Evolutionary conservation across 1,140 invertebrate genomes (phyloP), one percentile per base, ranked within the genome.

Genomic region (Whitmania pigra): DNA sequence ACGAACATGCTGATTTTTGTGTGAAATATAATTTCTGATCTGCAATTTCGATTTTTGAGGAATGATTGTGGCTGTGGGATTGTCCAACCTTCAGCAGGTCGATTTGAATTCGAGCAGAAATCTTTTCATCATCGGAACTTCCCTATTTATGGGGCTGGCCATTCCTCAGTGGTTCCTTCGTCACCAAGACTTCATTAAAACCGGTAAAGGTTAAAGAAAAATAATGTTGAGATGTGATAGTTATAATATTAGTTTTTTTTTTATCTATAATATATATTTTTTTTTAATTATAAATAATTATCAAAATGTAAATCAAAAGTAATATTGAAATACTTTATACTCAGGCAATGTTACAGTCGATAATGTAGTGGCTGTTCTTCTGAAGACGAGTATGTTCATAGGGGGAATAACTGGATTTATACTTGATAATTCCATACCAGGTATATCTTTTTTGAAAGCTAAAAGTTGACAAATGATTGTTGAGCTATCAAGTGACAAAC

Each of bases 11-110:
- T 20, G 22, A 7, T n/a, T 72, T 29, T 7, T 40, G 9, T 36
- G 22, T 49, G 31, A 36, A 36, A 27, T 22, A 6, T 69, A 5
- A 27, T 27, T 36, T 6, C 18, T 20, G 31, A 22, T 60, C 9
- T 36, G 73, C n/a, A 54, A 72, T 15, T 31, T 31, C 25, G 20
- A n/a, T 75, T 63, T 49, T 76, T 25, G 25, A 75, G 73, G 74
- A 17, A 77, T 79, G 69, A 77, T 80, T 18, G 74, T 77, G 49
- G 78, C 78, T 9, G 74, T 80, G 4, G 78, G 78, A 6, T 80
- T 93, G 0, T 91, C 90, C 0, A 88, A 89, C n/a, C 83, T 93
- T 17, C 89, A 92, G 78, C 90, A 89, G 77, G 87, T 93, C 25
- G 85, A 92, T 77, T 80, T 93, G 40, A 89, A 89, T 78, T 91